These are phyloP conservation scores for Egretta garzetta DNA, from an alignment of 2,113 vertebrate species.

Conservation along the genomic window DNA sequence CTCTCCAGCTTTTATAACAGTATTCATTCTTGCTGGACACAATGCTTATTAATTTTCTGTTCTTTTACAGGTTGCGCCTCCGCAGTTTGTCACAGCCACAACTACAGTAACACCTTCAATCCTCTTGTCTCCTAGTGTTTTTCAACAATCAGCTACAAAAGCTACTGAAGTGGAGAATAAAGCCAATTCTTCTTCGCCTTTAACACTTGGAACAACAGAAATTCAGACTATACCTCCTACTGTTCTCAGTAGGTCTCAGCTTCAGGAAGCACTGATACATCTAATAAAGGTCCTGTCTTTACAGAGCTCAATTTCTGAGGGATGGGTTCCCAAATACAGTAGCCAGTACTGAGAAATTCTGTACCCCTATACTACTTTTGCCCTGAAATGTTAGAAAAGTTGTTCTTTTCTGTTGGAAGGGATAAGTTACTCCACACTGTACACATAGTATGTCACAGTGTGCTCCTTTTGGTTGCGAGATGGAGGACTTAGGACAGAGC, in stretches of 20 bases:
- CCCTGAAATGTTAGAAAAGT: not conserved
- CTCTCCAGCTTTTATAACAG: not conserved
- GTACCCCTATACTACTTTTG: not conserved
- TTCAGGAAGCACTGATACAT: constrained; percentile 92
- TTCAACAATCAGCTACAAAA: constrained; percentile 86
- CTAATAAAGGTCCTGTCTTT: constrained; percentile 89
- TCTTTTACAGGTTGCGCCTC: constrained; percentile 72
- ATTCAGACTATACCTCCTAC: constrained; percentile 67
- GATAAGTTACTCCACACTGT: not conserved
- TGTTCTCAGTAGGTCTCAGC: constrained; percentile 86
- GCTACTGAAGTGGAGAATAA: constrained; percentile 77
- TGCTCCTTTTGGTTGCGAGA: not conserved
- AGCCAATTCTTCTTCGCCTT: constrained; percentile 70
- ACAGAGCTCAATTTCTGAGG: not conserved
- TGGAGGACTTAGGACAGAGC: not conserved
- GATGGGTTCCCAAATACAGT: not conserved
- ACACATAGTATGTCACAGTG: not conserved
- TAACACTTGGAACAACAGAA: constrained; percentile 75
- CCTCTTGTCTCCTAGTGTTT: constrained; percentile 92
- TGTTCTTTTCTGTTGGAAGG: not conserved
- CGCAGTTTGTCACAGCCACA: constrained; percentile 77
- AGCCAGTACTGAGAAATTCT: not conserved
- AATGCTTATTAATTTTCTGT: not conserved
- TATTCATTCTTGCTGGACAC: not conserved
- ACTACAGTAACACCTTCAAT: constrained; percentile 78